These are phyloP conservation scores for Agrotis puta DNA, from an alignment of 2,888 invertebrate genomes.

Conservation along the genomic window DNA sequence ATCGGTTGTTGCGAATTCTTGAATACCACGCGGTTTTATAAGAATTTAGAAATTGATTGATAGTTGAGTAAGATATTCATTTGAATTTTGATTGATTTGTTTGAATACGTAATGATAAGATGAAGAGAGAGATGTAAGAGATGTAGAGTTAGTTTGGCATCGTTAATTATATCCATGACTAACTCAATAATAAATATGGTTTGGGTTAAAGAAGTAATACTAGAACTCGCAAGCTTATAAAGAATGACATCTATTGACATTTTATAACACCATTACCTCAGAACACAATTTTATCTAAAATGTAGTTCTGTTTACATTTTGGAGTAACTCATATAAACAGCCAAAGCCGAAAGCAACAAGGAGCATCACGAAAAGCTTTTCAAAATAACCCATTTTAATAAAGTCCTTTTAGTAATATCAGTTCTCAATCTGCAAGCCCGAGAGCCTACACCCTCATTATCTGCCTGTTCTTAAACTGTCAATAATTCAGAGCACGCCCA, in stretches of 20 bases:
- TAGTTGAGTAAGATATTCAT: slow-evolving; percentile 36
- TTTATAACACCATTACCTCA: no score
- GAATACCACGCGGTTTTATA: slow-evolving; percentile 61
- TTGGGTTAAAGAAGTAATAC: neutral
- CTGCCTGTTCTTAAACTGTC: slow-evolving; percentile 37
- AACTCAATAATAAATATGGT: slow-evolving; percentile 9
- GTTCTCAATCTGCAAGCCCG: slow-evolving; percentile 14
- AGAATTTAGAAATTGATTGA: slow-evolving; percentile 52
- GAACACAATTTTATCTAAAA: neutral
- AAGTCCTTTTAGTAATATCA: slow-evolving; percentile 5
- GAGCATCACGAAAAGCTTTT: neutral
- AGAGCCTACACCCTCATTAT: slow-evolving; percentile 38
- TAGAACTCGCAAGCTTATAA: neutral
- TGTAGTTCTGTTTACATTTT: neutral
- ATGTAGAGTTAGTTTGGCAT: slow-evolving; percentile 6
- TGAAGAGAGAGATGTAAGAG: no score
- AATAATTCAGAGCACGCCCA: slow-evolving; percentile 55
- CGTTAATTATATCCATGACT: slow-evolving; percentile 14
- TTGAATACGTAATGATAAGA: slow-evolving; percentile 28
- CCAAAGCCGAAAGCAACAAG: neutral
- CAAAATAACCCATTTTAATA: neutral
- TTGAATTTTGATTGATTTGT: slow-evolving; percentile 28
- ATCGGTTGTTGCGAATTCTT: slow-evolving; percentile 65
- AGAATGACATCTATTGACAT: neutral
- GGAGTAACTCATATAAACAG: neutral